Percentiles rank a stretch among this genome's conserved stretches.
Conservation (phyloP, 2,797 vertebrate genomes). For the Falco naumanni region DNA sequence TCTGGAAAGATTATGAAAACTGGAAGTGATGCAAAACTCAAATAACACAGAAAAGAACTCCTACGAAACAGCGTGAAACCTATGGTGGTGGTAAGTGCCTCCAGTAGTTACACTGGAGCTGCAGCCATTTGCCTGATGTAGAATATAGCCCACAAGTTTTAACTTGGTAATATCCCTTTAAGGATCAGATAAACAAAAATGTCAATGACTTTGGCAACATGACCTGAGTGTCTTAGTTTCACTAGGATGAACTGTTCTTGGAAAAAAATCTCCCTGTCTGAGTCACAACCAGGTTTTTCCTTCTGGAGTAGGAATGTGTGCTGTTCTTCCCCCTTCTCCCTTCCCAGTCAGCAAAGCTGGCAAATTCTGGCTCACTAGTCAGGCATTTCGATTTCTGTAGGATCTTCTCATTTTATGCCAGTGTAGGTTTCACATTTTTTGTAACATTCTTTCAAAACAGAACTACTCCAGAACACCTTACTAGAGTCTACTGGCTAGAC, state of each 20-base stretch:
- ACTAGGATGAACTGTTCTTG: constrained; percentile 76
- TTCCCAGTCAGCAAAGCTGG: constrained; percentile 40
- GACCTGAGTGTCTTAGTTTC: constrained; percentile 43
- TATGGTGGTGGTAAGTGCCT: not conserved
- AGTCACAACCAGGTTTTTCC: constrained; percentile 73
- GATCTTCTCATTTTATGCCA: constrained; percentile 30
- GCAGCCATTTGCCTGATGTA: not conserved
- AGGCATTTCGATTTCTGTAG: constrained; percentile 40
- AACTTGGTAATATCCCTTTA: constrained; percentile 23
- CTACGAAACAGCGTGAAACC: not conserved
- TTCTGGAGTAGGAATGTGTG: constrained; percentile 69
- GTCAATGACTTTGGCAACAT: constrained; percentile 71
- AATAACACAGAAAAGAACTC: not conserved
- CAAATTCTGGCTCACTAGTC: constrained; percentile 23
- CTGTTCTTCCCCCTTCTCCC: constrained; percentile 53
- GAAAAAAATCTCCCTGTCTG: constrained; percentile 72
- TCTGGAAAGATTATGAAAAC: not conserved
- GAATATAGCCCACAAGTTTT: not conserved
- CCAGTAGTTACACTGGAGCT: not conserved
- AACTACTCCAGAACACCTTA: not conserved
- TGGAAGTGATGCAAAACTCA: not conserved
- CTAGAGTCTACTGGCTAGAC: not conserved
- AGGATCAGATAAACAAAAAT: constrained; percentile 65
- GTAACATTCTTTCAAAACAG: not conserved
- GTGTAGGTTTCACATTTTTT: constrained; percentile 32